Percentiles rank a stretch among this genome's conserved stretches.
These are phyloP conservation scores for Agelaius tricolor DNA, from an alignment of 2,113 vertebrate genomes.

Conservation along the genomic window DNA sequence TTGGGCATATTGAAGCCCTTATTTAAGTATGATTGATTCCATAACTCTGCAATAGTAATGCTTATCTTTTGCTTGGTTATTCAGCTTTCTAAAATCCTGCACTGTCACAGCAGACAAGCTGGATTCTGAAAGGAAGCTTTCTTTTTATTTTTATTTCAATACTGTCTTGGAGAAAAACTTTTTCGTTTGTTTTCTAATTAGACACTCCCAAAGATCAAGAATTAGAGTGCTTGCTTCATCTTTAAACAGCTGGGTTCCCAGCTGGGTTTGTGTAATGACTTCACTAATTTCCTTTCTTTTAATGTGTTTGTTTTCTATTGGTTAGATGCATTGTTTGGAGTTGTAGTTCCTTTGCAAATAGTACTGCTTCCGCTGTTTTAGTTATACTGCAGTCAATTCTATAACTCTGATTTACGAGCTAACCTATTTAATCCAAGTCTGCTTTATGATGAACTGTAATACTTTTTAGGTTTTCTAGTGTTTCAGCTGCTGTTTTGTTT, in stretches of 20 bases:
- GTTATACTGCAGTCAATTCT: conserved; percentile 41
- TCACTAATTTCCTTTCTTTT: conserved; percentile 79
- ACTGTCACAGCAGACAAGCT: background rate
- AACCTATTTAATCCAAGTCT: conserved; percentile 38
- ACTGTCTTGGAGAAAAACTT: conserved; percentile 44
- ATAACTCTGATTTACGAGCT: conserved; percentile 58
- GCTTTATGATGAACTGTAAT: conserved; percentile 27
- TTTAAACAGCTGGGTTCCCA: conserved; percentile 74
- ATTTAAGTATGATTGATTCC: conserved; percentile 23
- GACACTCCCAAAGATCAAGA: conserved; percentile 74
- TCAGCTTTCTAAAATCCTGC: background rate
- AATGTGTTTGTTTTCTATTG: conserved; percentile 73
- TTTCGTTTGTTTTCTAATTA: conserved; percentile 71
- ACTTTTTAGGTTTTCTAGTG: background rate
- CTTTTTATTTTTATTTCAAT: conserved; percentile 46
- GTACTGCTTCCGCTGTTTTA: conserved; percentile 59
- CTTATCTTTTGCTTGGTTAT: conserved; percentile 27
- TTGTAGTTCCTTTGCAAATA: conserved; percentile 69
- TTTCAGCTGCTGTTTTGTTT: conserved; percentile 32
- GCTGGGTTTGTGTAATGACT: conserved; percentile 73
- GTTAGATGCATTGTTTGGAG: conserved; percentile 66
- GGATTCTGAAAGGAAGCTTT: conserved; percentile 14
- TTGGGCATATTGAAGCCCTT: background rate
- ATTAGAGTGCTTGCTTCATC: conserved; percentile 53
- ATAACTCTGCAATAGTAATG: conserved; percentile 8